Evolutionary conservation across 2,797 vertebrate species (phyloP).

Genomic region (Peromyscus nudipes): DNA sequence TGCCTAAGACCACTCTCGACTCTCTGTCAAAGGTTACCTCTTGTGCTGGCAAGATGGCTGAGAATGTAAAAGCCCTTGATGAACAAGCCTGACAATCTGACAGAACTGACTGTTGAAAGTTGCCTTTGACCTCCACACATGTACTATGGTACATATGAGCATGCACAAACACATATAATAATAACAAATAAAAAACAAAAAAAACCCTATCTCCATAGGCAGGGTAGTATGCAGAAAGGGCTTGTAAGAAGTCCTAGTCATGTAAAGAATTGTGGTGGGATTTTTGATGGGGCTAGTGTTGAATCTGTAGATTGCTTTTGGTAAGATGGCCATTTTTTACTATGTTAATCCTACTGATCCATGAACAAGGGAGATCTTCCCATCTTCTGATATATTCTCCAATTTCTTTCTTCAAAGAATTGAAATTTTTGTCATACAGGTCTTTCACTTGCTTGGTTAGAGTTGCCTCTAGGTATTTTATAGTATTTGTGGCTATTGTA

Average conservation of each 20-base stretch:
- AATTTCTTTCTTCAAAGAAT: too few species aligned
- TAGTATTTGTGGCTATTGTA: too few species aligned
- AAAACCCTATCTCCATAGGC: not conserved
- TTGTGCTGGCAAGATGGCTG: not conserved
- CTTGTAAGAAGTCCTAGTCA: not conserved
- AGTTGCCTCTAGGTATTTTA: too few species aligned
- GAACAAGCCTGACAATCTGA: not conserved
- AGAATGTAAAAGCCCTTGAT: not conserved
- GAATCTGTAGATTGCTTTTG: too few species aligned
- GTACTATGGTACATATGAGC: not conserved
- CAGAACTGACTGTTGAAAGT: not conserved
- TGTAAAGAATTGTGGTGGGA: too few species aligned
- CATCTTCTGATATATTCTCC: too few species aligned
- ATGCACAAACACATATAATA: not conserved
- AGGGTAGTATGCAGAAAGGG: not conserved
- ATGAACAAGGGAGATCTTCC: too few species aligned
- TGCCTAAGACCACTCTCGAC: not conserved
- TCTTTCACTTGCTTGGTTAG: too few species aligned
- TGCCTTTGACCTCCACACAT: not conserved
- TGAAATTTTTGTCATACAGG: too few species aligned
- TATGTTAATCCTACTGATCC: too few species aligned
- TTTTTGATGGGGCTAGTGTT: too few species aligned
- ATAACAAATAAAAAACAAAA: not conserved
- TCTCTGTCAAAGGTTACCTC: not conserved
- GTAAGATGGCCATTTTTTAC: too few species aligned